A percentile compares a stretch with the other conserved stretches of the same genome.
These are phyloP conservation scores for Columba livia DNA, from an alignment of 2,113 vertebrate species.

Conservation along the genomic window DNA sequence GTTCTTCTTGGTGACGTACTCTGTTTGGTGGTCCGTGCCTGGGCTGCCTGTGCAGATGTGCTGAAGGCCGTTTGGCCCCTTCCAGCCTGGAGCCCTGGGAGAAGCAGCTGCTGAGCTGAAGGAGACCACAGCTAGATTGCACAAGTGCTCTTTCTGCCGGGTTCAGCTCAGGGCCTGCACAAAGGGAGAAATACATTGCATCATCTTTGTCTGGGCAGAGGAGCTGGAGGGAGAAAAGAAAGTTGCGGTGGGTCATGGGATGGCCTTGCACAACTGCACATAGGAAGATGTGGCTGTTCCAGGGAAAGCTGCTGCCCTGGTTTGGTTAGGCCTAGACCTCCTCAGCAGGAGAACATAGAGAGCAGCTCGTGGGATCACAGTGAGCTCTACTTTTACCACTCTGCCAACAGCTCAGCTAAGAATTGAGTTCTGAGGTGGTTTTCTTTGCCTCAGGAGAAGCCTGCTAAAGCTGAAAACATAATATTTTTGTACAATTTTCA, in stretches of 20 bases:
- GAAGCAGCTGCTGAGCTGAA: slow-evolving; percentile 39
- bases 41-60: not conserved
- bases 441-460: not conserved
- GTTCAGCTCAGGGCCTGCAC: slow-evolving; percentile 20
- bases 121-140: not conserved
- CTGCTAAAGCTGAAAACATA: not conserved
- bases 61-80: slow-evolving; percentile 2
- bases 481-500: not conserved
- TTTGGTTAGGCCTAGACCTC: not conserved
- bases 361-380: not conserved
- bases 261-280: not conserved
- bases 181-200: not conserved
- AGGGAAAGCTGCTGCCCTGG: not conserved
- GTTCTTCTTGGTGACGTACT: not conserved
- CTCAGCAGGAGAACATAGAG: not conserved
- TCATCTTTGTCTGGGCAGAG: not conserved
- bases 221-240: not conserved
- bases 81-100: not conserved
- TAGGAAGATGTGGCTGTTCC: not conserved
- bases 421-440: not conserved
- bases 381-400: not conserved
- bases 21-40: not conserved
- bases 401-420: not conserved
- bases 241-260: not conserved
- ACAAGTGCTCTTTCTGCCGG: not conserved